Percentiles rank a stretch among this genome's conserved stretches.
phyloP scores from a whole-genome alignment of 2,113 vertebrate genomes.

The Ictidomys tridecemlineatus region DNA sequence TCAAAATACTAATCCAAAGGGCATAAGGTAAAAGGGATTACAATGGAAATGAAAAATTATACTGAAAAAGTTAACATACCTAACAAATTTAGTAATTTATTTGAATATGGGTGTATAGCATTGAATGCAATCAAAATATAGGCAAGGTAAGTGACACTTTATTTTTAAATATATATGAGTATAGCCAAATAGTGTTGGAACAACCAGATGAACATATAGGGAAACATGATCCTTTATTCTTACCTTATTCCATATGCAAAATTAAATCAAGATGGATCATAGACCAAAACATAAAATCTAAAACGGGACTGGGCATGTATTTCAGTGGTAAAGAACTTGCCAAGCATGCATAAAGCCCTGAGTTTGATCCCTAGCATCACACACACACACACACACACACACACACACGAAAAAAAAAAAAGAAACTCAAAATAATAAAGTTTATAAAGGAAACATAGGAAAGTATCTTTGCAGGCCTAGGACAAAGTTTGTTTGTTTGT shows the following conservation, averaged over 20 bases:
- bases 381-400: not conserved
- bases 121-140: constrained; percentile 15
- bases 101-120: not conserved
- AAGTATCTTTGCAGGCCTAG: not conserved
- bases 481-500: not conserved
- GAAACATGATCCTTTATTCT: not conserved
- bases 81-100: not conserved
- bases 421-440: not conserved
- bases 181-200: not conserved
- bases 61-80: not conserved
- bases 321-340: not conserved
- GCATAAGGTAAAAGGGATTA: not conserved
- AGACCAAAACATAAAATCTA: constrained; percentile 11
- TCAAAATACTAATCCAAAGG: constrained; percentile 8
- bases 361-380: not conserved
- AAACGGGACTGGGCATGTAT: not conserved
- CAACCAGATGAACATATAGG: not conserved
- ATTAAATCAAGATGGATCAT: not conserved
- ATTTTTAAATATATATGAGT: not conserved
- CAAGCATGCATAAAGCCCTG: not conserved
- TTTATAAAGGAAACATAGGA: not conserved
- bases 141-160: not conserved
- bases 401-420: not conserved
- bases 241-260: not conserved
- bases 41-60: not conserved